Conservation (phyloP, 2,797 vertebrate species). For the Sarcophilus harrisii region DNA sequence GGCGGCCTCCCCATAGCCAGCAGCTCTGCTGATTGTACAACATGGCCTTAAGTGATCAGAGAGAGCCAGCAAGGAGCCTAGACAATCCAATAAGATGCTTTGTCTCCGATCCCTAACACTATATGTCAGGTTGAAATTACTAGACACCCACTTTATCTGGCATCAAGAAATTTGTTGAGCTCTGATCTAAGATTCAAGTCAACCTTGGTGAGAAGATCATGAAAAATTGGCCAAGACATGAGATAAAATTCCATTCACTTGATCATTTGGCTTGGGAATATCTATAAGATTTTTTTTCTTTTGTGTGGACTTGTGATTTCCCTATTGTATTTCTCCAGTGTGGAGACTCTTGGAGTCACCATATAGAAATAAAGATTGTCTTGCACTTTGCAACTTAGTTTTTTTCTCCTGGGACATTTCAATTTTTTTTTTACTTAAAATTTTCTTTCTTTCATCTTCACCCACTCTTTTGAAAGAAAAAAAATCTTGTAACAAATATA, state of each 20-base stretch:
- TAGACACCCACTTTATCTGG: not conserved
- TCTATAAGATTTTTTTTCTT: not conserved
- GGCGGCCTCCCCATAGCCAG: no score
- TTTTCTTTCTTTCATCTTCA: not conserved
- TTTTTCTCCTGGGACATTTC: not conserved
- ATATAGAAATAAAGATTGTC: not conserved
- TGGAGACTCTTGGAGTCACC: not conserved
- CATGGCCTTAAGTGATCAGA: no score
- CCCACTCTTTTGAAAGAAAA: not conserved
- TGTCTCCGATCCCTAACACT: not conserved
- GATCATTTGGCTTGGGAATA: not conserved
- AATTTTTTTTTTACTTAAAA: not conserved
- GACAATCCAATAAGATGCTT: no score
- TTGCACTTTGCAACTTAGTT: not conserved
- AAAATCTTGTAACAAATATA: not conserved
- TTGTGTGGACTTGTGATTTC: not conserved
- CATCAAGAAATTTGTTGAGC: not conserved
- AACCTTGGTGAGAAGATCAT: not conserved
- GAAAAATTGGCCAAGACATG: not conserved
- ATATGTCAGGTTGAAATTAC: not conserved
- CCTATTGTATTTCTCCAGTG: not conserved
- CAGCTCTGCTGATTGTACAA: no score
- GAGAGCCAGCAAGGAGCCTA: no score
- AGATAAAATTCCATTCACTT: not conserved
- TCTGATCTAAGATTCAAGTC: no score